A percentile compares a stretch with the other conserved stretches of the same genome.
Evolutionary conservation across 2,888 invertebrate genomes (phyloP).

Genomic region (Melolontha melolontha): DNA sequence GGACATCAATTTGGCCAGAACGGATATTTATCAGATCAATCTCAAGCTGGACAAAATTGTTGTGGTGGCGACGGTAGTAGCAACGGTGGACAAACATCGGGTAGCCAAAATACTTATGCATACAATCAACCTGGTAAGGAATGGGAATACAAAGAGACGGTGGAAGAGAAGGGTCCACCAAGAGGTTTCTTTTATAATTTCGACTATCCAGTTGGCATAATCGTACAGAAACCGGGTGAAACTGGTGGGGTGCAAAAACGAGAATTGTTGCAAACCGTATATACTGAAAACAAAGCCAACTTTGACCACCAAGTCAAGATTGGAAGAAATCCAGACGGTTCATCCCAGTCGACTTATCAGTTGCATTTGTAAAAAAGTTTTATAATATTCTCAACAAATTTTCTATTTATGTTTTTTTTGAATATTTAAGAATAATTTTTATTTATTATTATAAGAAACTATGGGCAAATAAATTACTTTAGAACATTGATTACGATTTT

Average conservation of each 20-base stretch:
- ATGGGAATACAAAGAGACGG: conserved; percentile 43
- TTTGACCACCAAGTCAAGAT: conserved; percentile 58
- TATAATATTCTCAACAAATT: background rate
- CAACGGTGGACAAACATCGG: conserved; percentile 12
- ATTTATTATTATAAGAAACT: background rate
- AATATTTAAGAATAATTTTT: conserved; percentile 2
- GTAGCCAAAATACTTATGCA: background rate
- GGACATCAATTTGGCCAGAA: background rate
- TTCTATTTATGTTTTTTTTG: conserved; percentile 4
- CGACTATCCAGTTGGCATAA: conserved; percentile 74
- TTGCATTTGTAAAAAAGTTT: conserved; percentile 28
- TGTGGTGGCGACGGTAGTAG: background rate
- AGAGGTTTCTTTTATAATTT: conserved; percentile 81
- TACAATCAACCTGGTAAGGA: conserved; percentile 29
- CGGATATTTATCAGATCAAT: conserved; percentile 4
- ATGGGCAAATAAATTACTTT: too few relatives aligned
- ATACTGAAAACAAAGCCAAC: conserved; percentile 57
- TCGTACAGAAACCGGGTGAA: conserved; percentile 58
- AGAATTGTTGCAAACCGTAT: conserved; percentile 54
- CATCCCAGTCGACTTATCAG: conserved; percentile 27
- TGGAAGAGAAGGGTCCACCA: conserved; percentile 68
- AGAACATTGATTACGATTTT: background rate
- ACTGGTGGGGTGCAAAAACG: conserved; percentile 46
- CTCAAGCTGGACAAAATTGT: background rate
- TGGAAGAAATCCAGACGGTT: conserved; percentile 21